These are phyloP conservation scores for Macaca nemestrina DNA, from an alignment of 2,113 vertebrate genomes.

Conservation along the genomic window DNA sequence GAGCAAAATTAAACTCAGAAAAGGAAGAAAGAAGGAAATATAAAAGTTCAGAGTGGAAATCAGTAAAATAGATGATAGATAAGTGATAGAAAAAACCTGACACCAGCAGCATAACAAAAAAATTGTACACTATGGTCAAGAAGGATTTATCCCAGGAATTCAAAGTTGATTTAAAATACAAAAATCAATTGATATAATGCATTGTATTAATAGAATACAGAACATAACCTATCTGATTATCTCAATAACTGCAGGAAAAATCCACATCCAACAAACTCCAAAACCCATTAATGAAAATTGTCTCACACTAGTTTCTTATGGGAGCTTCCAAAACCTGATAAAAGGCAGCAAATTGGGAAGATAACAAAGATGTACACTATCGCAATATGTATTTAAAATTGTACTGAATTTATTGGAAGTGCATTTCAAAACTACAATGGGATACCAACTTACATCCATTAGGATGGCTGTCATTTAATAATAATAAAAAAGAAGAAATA, in stretches of 20 bases:
- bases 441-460: neutral
- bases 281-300: neutral
- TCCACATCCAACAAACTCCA: neutral
- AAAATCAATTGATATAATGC: neutral
- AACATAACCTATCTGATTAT: neutral
- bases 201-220: neutral
- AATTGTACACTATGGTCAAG: neutral
- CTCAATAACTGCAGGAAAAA: neutral
- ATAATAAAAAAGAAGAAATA: neutral
- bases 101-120: neutral
- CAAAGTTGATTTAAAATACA: neutral
- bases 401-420: neutral
- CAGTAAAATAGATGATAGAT: neutral
- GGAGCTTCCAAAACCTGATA: neutral
- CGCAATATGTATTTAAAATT: neutral
- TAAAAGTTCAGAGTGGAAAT: neutral
- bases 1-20: neutral
- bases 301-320: neutral
- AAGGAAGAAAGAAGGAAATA: neutral
- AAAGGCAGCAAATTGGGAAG: neutral
- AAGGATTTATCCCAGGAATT: neutral
- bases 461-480: neutral
- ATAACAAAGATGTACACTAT: neutral
- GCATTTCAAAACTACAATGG: neutral
- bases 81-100: neutral